Conservation (phyloP, 2,797 vertebrate species). For the Bucorvus abyssinicus region DNA sequence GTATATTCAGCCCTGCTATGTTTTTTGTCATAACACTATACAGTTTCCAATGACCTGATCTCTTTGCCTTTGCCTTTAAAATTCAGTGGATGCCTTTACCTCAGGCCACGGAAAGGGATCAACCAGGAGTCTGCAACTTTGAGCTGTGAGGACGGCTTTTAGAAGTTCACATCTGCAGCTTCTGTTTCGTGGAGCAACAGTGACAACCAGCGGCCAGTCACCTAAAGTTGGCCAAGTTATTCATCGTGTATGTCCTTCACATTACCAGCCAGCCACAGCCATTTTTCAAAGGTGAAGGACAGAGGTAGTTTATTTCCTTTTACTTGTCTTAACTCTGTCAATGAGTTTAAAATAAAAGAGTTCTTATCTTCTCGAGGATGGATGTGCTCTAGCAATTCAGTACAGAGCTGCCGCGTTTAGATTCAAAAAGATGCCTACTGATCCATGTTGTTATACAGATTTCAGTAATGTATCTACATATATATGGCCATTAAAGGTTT, state of each 20-base stretch:
- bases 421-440: not conserved
- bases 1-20: not conserved
- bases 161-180: not conserved
- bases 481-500: not conserved
- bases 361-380: not conserved
- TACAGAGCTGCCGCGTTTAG: not conserved
- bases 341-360: not conserved
- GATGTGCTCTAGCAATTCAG: not conserved
- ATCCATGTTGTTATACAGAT: not conserved
- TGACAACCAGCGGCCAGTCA: slow-evolving; percentile 75
- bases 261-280: not conserved
- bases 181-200: slow-evolving; percentile 73
- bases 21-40: not conserved
- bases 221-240: not conserved
- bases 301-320: not conserved
- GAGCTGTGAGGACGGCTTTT: not conserved
- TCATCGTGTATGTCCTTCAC: not conserved
- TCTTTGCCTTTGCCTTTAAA: not conserved
- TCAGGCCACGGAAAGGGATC: not conserved
- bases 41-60: not conserved
- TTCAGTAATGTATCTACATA: not conserved
- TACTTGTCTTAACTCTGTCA: not conserved
- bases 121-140: slow-evolving; percentile 5
- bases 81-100: not conserved
- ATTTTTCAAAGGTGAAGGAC: not conserved